These are phyloP conservation scores for Illadopsis cleaveri DNA, from an alignment of 2,113 vertebrate genomes.

Conservation along the genomic window DNA sequence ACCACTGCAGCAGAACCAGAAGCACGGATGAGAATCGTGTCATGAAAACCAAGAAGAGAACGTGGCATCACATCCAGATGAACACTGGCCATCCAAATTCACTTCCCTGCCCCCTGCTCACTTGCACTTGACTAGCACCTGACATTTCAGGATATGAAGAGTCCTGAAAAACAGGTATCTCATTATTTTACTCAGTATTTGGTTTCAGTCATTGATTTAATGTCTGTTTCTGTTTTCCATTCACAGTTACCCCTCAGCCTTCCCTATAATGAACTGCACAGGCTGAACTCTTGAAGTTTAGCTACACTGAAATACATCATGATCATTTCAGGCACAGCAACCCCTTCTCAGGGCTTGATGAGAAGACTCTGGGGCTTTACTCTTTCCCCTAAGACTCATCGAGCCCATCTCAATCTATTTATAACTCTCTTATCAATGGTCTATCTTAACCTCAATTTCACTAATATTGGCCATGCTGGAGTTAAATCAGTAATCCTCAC, in stretches of 20 bases:
- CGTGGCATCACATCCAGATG: background rate
- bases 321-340: background rate
- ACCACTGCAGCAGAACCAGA: background rate
- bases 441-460: background rate
- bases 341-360: background rate
- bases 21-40: background rate
- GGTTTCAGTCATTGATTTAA: background rate
- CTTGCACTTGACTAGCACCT: background rate
- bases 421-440: background rate
- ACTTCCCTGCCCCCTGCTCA: background rate
- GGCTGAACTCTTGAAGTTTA: background rate
- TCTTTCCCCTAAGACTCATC: background rate
- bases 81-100: background rate
- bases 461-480: background rate
- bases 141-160: background rate
- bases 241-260: background rate
- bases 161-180: background rate
- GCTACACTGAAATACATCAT: background rate
- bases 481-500: background rate
- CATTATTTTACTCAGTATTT: background rate
- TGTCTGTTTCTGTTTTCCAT: background rate
- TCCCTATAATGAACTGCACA: background rate
- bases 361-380: background rate
- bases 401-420: background rate
- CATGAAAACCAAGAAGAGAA: background rate